Percentiles rank a stretch among this genome's conserved stretches.
These are phyloP conservation scores for Tachina grossa DNA, from an alignment of 2,888 invertebrate species.

Conservation along the genomic window DNA sequence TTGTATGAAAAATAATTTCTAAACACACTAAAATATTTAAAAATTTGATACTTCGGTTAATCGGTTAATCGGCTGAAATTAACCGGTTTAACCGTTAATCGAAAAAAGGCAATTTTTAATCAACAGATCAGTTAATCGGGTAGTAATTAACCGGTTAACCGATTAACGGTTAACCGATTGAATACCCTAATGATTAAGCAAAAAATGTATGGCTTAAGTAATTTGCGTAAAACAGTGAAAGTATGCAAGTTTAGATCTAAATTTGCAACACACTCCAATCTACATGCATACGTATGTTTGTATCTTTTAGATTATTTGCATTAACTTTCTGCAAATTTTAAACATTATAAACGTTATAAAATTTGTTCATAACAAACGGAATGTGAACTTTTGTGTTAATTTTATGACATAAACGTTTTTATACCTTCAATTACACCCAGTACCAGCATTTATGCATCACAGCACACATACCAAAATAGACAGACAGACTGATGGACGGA, in stretches of 20 bases:
- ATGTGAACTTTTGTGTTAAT: slow-evolving; percentile 47
- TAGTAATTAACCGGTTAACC: no score
- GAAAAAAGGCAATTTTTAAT: no score
- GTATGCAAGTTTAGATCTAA: neutral
- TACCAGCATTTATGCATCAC: slow-evolving; percentile 41
- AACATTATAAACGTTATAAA: neutral
- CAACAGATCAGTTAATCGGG: no score
- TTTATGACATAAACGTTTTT: slow-evolving; percentile 57
- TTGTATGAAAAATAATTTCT: no score
- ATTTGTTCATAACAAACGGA: slow-evolving; percentile 24
- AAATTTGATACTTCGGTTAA: no score
- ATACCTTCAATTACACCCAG: slow-evolving; percentile 48
- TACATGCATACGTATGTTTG: no score
- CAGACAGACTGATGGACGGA: no score
- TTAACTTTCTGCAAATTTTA: neutral
- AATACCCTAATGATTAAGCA: no score
- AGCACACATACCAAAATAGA: slow-evolving; percentile 19
- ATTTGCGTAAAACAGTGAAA: neutral
- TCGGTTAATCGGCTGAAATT: no score
- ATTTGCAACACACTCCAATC: neutral
- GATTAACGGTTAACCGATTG: no score
- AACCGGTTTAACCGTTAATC: no score
- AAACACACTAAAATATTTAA: no score
- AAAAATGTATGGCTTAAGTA: neutral
- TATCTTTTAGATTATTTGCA: neutral